These are phyloP conservation scores for Frankliniella fusca DNA, from an alignment of 2,888 invertebrate genomes.

Conservation along the genomic window DNA sequence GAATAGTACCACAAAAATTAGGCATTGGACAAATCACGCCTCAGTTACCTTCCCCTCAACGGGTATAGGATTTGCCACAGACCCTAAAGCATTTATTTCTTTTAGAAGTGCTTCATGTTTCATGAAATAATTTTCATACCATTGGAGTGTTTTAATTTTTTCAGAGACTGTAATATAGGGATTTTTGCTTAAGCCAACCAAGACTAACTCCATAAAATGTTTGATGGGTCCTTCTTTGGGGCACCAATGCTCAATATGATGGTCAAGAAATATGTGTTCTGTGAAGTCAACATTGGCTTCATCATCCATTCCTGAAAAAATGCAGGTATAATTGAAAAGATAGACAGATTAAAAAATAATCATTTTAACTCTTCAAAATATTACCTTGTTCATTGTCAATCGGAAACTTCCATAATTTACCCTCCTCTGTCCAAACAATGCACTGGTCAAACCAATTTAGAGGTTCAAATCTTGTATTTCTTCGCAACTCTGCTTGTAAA, in stretches of 20 bases:
- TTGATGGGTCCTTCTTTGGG: constrained; percentile 84
- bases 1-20: neutral
- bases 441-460: constrained; percentile 89
- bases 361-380: neutral
- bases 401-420: constrained; percentile 94
- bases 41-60: neutral
- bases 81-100: neutral
- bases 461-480: constrained; percentile 68
- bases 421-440: constrained; percentile 88
- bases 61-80: neutral
- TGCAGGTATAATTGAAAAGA: neutral
- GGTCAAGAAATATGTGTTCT: constrained; percentile 90
- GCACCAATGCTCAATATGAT: constrained; percentile 82
- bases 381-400: constrained; percentile 94
- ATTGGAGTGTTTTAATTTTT: constrained; percentile 51
- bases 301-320: constrained; percentile 58
- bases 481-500: constrained; percentile 60
- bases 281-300: constrained; percentile 72
- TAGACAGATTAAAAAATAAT: neutral
- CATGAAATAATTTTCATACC: neutral
- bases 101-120: neutral
- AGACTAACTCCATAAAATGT: constrained; percentile 96
- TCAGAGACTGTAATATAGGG: constrained; percentile 81
- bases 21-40: neutral
- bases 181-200: constrained; percentile 90